Evolutionary conservation across 2,113 vertebrate species (phyloP), one percentile per base, ranked within the genome.

Genomic region (Saguinus imperator): DNA sequence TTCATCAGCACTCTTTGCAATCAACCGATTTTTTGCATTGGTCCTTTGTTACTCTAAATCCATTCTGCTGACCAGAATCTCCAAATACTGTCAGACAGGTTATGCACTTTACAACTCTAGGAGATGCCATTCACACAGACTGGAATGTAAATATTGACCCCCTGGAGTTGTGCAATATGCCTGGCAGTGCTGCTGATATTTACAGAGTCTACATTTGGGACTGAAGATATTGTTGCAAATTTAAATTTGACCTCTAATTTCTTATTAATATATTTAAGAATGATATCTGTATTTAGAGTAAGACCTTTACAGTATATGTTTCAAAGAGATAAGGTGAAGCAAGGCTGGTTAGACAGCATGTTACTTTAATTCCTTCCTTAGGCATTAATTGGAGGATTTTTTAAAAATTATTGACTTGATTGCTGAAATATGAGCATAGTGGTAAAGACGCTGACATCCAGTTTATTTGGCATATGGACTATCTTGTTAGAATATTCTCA

Each of bases 11-110:
- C 50, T 80, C 27, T 89, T 96, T 94, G n/a, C 37, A 95, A 95
- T 92, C 77, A 95, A 85, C 82, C 94, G 61, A 2, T 82, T 77
- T 95, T 97, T 96, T 93, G n/a, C 93, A 90, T 91, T 95, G 70
- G 32, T 85, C 16, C 50, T 96, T 96, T 93, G 50, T 95, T 95
- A 90, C 25, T 40, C 90, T 84, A 87, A 96, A 81, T 90, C 27
- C 72, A n/a, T 91, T 95, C 70, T 95, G 35, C 73, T 96, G 83
- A 77, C 25, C 45, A 75, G 35, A 20, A 55, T 92, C 83, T 95
- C 83, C 45, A 86, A 79, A 91, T 89, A 87, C 37, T 93, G 11
- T 61, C 73, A n/a, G 91, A 43, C 3, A 52, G 66, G 29, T 87
- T 96, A 29, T 87, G 27, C 40, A 93, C 75, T 96, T 97, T 82